Evolutionary conservation across 2,113 vertebrate genomes (phyloP).

Genomic region (Corythoichthys intestinalis): DNA sequence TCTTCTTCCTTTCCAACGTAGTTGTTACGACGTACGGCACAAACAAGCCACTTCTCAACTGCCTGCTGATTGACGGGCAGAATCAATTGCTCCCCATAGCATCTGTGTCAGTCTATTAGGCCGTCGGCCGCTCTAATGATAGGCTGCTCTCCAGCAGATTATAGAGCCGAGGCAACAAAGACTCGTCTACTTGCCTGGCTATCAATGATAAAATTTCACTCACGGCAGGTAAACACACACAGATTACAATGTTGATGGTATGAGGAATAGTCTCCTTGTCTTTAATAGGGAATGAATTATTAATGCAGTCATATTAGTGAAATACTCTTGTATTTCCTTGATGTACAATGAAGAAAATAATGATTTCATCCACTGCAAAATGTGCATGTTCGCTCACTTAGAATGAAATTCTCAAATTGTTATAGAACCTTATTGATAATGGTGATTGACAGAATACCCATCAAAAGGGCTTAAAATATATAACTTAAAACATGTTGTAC

Average conservation of each 20-base stretch:
- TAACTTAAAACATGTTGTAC: no score
- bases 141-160: constrained; percentile 73
- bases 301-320: constrained; percentile 30
- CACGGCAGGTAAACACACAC: constrained; percentile 56
- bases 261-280: constrained; percentile 43
- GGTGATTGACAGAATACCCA: background rate
- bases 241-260: constrained; percentile 52
- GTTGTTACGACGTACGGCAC: constrained; percentile 61
- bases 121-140: constrained; percentile 70
- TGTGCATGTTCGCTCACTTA: background rate
- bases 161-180: constrained; percentile 71
- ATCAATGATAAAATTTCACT: constrained; percentile 62
- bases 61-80: constrained; percentile 74
- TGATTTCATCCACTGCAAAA: background rate
- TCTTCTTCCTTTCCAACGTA: constrained; percentile 33
- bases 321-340: background rate
- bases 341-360: background rate
- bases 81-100: constrained; percentile 78
- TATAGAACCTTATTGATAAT: background rate
- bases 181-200: constrained; percentile 55
- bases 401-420: background rate
- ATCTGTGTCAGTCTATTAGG: constrained; percentile 78
- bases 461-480: background rate
- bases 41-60: constrained; percentile 69
- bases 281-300: constrained; percentile 50